Base-by-base conservation (phyloP, 1,140 invertebrate species). In the Akabosia matsudoensis region DNA sequence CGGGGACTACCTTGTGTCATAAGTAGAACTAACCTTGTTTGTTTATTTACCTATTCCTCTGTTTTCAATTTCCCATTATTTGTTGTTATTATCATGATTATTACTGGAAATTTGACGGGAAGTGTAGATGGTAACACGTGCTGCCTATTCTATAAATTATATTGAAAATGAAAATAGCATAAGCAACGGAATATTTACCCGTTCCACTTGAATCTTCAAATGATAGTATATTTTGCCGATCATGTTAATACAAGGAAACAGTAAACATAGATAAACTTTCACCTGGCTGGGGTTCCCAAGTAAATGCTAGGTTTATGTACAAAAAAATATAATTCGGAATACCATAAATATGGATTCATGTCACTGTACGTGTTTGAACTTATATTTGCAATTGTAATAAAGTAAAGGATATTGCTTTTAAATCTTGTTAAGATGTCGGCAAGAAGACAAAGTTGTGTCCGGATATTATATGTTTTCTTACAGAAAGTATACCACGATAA, bases 391-490 rank as follows among this genome's bases (percentile, higher is more conserved):
- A 67, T 67, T 30, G 28, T 67, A 67, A 30, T n/a, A n/a, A n/a
- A n/a, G n/a, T n/a, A 67, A 73, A 73, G 74, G 70, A 77, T 75
- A 78, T 73, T 74, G 70, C 64, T 73, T 74, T 79, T 78, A 78
- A 78, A 74, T 78, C 74, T 72, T 72, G 74, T 78, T 78, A 78
- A 74, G 74, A 70, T 33, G 72, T 34, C 24, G 73, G 70, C 28
- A 74, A 56, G 51, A 75, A 75, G 73, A 67, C 31, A 67, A 67
- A 67, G 26, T 56, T 22, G 28, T 28, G 24, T 30, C 61, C 61
- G 61, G 61, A 67, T 67, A 67, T 31, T 67, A 7, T 18, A 45
- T 45, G 7, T 45, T 45, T 10, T 45, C n/a, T 16, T 56, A 10
- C 54, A 56, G 18, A 45, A 45, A 45, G 54, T 24, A 56, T 56